phyloP scores from a whole-genome alignment of 2,888 invertebrate species.

The Eupithecia inturbata region DNA sequence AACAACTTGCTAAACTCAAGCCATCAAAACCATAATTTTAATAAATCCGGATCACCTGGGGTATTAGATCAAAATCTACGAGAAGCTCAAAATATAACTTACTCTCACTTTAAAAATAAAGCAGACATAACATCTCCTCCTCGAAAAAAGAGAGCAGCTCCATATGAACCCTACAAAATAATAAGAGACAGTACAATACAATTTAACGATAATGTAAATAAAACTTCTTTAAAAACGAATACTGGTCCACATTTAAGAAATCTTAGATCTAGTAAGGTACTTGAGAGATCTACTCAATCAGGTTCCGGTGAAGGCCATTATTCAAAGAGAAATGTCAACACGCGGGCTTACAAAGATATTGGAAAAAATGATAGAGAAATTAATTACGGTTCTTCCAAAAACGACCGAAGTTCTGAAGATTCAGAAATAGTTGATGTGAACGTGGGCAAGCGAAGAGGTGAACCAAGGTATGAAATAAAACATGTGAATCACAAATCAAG shows the following conservation, averaged over 20 bases:
- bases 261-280: constrained; percentile 70
- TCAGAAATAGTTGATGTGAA: constrained; percentile 66
- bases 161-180: constrained; percentile 80
- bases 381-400: constrained; percentile 39
- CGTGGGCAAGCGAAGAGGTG: constrained; percentile 68
- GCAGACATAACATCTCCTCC: constrained; percentile 51
- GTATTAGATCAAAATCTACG: constrained; percentile 20
- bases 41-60: constrained; percentile 27
- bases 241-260: constrained; percentile 77
- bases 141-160: constrained; percentile 65
- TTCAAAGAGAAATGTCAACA: constrained; percentile 57
- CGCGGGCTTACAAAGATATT: constrained; percentile 69
- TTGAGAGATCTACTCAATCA: constrained; percentile 62
- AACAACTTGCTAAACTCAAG: constrained; percentile 36
- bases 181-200: constrained; percentile 70
- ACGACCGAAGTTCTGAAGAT: constrained; percentile 48
- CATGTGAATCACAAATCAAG: constrained; percentile 66
- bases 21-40: constrained; percentile 10
- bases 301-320: constrained; percentile 57
- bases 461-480: constrained; percentile 74
- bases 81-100: constrained; percentile 44
- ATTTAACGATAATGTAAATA: constrained; percentile 67
- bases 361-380: constrained; percentile 67
- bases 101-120: constrained; percentile 52
- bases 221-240: constrained; percentile 70